Evolutionary conservation across 1,140 invertebrate genomes (phyloP).

Genomic region (Hypsibius dujardini): DNA sequence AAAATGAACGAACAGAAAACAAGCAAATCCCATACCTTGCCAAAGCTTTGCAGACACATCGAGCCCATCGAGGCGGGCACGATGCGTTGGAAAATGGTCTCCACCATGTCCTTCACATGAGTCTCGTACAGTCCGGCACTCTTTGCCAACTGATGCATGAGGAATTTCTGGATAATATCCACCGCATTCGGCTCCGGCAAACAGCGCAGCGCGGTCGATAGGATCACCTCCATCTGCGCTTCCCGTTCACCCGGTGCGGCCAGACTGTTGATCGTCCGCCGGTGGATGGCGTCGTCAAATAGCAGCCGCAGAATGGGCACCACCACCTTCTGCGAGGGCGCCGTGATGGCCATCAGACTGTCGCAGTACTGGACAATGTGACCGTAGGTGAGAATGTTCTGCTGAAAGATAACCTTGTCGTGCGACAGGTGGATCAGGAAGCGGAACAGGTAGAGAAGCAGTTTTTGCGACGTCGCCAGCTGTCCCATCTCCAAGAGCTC

Average conservation of each 20-base stretch:
- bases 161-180: background rate
- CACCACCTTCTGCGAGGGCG: background rate
- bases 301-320: background rate
- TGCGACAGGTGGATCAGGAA: conserved; percentile 14
- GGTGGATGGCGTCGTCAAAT: conserved; percentile 2
- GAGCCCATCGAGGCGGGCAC: background rate
- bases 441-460: conserved; percentile 9
- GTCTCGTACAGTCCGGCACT: conserved; percentile 7
- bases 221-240: conserved; percentile 3
- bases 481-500: background rate
- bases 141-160: background rate
- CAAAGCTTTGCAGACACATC: background rate
- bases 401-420: conserved; percentile 4
- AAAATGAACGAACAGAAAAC: conserved; percentile 6
- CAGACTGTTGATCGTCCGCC: background rate
- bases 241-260: background rate
- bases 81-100: background rate
- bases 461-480: background rate
- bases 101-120: background rate
- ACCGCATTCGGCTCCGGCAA: background rate
- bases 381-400: background rate
- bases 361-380: conserved; percentile 10
- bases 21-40: background rate
- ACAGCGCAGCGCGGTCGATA: background rate
- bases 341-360: conserved; percentile 3